Percentiles rank a stretch among this genome's conserved stretches.
Conservation (phyloP, 2,113 vertebrate genomes). For the Pontoporia blainvillei region DNA sequence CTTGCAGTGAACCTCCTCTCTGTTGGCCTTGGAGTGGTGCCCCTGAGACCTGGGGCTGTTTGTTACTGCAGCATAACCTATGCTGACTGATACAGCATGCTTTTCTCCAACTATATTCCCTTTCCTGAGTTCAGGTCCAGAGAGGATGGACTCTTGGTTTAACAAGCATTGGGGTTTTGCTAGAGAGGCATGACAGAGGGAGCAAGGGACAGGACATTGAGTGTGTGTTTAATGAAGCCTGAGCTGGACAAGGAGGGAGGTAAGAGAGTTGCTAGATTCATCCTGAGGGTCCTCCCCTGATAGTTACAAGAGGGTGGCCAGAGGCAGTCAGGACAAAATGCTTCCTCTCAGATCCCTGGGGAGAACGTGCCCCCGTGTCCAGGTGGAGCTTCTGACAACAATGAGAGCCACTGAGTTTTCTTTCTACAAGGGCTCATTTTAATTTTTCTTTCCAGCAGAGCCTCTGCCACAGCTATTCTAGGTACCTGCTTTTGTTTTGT, state of each 20-base stretch:
- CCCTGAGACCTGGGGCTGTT: neutral
- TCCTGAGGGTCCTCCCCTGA: neutral
- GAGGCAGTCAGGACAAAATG: neutral
- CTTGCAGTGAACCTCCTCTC: neutral
- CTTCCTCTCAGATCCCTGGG: neutral
- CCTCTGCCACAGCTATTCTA: neutral
- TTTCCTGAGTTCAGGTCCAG: neutral
- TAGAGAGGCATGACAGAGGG: neutral
- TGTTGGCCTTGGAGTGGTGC: neutral
- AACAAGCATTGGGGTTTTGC: neutral
- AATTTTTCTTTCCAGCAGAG: neutral
- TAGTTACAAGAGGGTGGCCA: neutral
- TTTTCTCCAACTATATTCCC: neutral
- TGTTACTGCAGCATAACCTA: rapidly evolving
- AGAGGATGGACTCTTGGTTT: neutral
- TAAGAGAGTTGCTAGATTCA: neutral
- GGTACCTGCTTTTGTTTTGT: neutral
- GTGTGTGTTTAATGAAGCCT: neutral
- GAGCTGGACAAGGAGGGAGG: neutral
- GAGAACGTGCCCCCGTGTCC: neutral
- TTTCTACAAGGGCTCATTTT: neutral
- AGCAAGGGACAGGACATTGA: neutral
- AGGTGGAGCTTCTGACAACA: neutral
- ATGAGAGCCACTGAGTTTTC: neutral
- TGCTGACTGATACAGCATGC: neutral